phyloP scores from a whole-genome alignment of 2,113 vertebrate species.

The Platysteira castanea region DNA sequence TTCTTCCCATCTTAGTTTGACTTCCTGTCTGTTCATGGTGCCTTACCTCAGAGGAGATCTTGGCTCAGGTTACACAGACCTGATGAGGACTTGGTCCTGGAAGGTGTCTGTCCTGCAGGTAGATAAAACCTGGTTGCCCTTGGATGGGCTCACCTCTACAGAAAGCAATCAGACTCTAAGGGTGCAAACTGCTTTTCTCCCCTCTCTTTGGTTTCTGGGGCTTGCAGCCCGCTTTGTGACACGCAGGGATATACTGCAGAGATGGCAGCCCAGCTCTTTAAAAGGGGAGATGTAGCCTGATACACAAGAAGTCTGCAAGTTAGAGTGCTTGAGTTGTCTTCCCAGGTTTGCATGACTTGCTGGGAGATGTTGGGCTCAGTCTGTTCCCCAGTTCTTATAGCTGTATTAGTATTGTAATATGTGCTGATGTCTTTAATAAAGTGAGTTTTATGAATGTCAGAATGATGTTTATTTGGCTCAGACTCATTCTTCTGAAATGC shows the following conservation, averaged over 20 bases:
- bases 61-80: not conserved
- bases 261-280: not conserved
- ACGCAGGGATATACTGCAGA: fast-evolving
- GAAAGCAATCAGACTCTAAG: not conserved
- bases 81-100: not conserved
- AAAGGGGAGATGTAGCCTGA: not conserved
- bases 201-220: not conserved
- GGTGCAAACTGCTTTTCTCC: not conserved
- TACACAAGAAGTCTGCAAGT: not conserved
- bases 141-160: fast-evolving
- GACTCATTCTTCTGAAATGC: not conserved
- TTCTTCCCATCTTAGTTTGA: not conserved
- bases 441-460: not conserved
- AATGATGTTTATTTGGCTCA: conserved; percentile 21
- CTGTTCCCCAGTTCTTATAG: not conserved
- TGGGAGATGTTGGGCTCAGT: not conserved
- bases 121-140: not conserved
- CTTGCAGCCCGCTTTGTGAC: not conserved
- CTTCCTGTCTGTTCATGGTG: not conserved
- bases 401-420: not conserved
- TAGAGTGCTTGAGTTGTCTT: not conserved
- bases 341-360: not conserved
- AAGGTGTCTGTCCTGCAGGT: not conserved
- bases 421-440: not conserved
- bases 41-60: not conserved